phyloP scores from a whole-genome alignment of 2,888 invertebrate genomes.

The Limnephilus marmoratus region DNA sequence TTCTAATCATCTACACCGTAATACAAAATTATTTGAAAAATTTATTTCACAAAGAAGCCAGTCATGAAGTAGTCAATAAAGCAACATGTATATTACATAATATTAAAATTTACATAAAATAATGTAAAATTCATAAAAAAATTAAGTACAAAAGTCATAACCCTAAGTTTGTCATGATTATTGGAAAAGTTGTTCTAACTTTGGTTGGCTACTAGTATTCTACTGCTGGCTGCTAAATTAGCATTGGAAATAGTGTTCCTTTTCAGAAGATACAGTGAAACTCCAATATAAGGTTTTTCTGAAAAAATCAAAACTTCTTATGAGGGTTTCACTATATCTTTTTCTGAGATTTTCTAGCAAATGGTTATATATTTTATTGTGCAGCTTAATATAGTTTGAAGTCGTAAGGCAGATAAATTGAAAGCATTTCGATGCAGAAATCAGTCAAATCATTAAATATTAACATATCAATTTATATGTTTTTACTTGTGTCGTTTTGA shows the following conservation, averaged over 20 bases:
- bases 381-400: not conserved
- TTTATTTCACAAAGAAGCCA: not conserved
- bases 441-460: conserved; percentile 2
- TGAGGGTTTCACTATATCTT: not conserved
- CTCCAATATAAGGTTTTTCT: too few species aligned
- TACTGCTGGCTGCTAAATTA: not conserved
- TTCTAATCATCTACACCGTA: not conserved
- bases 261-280: not conserved
- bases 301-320: too few species aligned
- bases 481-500: not conserved
- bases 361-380: not conserved
- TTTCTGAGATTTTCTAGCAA: not conserved
- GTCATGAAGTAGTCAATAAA: not conserved
- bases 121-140: not conserved
- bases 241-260: not conserved
- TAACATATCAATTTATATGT: not conserved
- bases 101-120: conserved; percentile 11
- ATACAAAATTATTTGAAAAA: not conserved
- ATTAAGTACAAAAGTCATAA: conserved; percentile 25
- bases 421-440: not conserved
- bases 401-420: not conserved
- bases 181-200: not conserved
- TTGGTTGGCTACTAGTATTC: not conserved
- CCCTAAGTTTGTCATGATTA: not conserved
- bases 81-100: not conserved